Conservation (phyloP, 1,140 invertebrate genomes). For the Drosophila bifasciata region DNA sequence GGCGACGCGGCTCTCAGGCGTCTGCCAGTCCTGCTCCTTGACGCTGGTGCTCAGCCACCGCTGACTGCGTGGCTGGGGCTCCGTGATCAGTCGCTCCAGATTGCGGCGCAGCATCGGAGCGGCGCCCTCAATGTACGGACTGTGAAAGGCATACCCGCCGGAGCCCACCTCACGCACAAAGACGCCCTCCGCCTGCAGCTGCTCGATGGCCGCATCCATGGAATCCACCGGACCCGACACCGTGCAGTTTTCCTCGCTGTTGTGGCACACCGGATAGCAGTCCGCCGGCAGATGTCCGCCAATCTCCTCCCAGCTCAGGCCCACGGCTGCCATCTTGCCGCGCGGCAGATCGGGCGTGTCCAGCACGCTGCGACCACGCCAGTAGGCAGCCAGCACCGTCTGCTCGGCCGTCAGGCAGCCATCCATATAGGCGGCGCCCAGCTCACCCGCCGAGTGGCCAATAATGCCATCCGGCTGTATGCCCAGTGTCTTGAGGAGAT, state of each 20-base stretch:
- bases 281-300: constrained; percentile 89
- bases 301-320: constrained; percentile 94
- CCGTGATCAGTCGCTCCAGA: constrained; percentile 91
- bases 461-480: constrained; percentile 96
- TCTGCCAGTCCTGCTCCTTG: constrained; percentile 90
- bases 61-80: constrained; percentile 89
- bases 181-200: constrained; percentile 88
- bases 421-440: constrained; percentile 98
- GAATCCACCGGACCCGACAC: constrained; percentile 94
- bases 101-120: constrained; percentile 91
- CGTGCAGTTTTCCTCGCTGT: constrained; percentile 95
- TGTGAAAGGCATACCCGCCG: constrained; percentile 96
- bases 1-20: constrained; percentile 90
- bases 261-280: constrained; percentile 96
- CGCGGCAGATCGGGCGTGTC: constrained; percentile 88
- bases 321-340: constrained; percentile 94
- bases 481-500: constrained; percentile 90
- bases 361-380: constrained; percentile 93
- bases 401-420: constrained; percentile 96
- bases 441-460: constrained; percentile 97
- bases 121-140: constrained; percentile 93
- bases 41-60: constrained; percentile 97
- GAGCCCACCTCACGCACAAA: constrained; percentile 96
- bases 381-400: constrained; percentile 95
- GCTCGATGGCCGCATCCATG: constrained; percentile 86